These are phyloP conservation scores for Lethenteron reissneri DNA, from an alignment of 2,113 vertebrate species.

Conservation along the genomic window DNA sequence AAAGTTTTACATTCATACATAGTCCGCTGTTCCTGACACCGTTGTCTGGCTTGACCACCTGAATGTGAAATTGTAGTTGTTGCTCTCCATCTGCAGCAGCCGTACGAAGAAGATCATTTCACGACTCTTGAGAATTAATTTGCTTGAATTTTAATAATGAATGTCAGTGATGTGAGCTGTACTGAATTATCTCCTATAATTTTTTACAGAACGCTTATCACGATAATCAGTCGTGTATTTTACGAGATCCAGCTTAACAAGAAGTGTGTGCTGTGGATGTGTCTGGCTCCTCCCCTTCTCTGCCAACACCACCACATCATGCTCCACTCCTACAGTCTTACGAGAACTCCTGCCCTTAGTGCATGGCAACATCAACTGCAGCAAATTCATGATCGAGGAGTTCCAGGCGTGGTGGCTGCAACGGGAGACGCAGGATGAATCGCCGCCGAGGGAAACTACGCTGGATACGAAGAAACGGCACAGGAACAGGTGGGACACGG, in stretches of 20 bases:
- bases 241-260: background rate
- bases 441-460: too few species aligned
- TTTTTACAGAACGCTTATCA: background rate
- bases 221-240: background rate
- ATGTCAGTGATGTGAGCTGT: background rate
- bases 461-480: too few species aligned
- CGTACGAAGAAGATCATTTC: too few species aligned
- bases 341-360: conserved; percentile 53
- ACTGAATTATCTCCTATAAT: background rate
- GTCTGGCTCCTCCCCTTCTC: background rate
- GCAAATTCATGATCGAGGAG: conserved; percentile 66
- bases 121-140: too few species aligned
- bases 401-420: conserved; percentile 62
- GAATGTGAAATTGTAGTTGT: too few species aligned
- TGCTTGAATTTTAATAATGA: background rate
- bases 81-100: too few species aligned
- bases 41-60: too few species aligned
- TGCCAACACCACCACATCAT: conserved; percentile 18
- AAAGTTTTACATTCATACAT: too few species aligned
- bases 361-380: conserved; percentile 67
- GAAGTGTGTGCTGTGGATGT: background rate
- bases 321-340: conserved; percentile 14
- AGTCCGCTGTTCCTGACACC: too few species aligned
- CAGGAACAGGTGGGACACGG: background rate
- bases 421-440: background rate